Percentiles rank a stretch among this genome's conserved stretches.
phyloP scores from a whole-genome alignment of 2,888 invertebrate genomes.

The Polydrusus pterygomalis region DNA sequence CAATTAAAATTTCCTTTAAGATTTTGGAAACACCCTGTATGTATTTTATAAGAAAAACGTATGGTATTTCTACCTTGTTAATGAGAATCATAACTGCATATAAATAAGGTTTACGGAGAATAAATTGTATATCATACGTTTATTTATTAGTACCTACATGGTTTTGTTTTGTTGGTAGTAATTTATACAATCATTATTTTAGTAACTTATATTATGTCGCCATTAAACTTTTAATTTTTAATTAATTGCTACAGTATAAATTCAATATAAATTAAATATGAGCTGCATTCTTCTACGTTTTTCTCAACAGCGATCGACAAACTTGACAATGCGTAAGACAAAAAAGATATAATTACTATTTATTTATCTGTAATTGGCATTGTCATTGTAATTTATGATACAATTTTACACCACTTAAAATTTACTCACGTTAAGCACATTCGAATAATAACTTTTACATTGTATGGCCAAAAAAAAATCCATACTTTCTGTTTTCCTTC shows the following conservation, averaged over 20 bases:
- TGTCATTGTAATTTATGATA: slow-evolving; percentile 10
- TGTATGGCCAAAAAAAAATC: background rate
- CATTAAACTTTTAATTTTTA: slow-evolving; percentile 32
- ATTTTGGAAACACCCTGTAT: background rate
- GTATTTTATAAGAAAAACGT: slow-evolving; percentile 13
- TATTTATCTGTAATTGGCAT: slow-evolving; percentile 29
- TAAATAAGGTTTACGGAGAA: slow-evolving; percentile 38
- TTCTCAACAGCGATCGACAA: slow-evolving; percentile 23
- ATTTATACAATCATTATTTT: slow-evolving; percentile 32
- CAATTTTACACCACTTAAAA: slow-evolving; percentile 13
- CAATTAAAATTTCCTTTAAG: background rate
- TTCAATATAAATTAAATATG: slow-evolving; percentile 31
- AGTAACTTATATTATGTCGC: slow-evolving; percentile 35
- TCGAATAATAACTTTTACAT: background rate
- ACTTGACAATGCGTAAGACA: slow-evolving; percentile 14
- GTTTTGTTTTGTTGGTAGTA: slow-evolving; percentile 30
- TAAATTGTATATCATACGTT: slow-evolving; percentile 31
- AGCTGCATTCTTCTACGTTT: slow-evolving; percentile 29
- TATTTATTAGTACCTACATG: slow-evolving; percentile 30
- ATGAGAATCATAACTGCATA: slow-evolving; percentile 39
- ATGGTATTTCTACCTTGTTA: slow-evolving; percentile 33
- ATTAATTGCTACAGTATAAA: slow-evolving; percentile 30
- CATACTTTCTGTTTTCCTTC: background rate
- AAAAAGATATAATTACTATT: slow-evolving; percentile 23
- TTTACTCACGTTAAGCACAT: background rate